These are phyloP conservation scores for Pterocles burchelli DNA, from an alignment of 2,113 vertebrate genomes.

Conservation along the genomic window DNA sequence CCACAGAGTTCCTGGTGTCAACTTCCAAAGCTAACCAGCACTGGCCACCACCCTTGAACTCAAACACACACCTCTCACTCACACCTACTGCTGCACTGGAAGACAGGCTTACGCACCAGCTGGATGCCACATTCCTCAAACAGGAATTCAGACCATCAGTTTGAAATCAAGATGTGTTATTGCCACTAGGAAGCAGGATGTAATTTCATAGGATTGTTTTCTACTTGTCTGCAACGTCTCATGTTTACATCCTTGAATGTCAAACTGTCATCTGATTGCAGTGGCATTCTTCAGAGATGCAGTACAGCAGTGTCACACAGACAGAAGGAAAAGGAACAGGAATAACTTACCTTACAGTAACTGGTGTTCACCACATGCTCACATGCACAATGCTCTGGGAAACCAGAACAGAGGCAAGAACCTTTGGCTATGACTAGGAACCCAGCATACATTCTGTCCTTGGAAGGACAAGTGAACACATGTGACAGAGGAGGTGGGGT, in stretches of 20 bases:
- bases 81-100: not conserved
- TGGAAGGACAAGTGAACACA: not conserved
- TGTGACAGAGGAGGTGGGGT: not conserved
- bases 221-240: not conserved
- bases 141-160: not conserved
- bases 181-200: slow-evolving; percentile 47
- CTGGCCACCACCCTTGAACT: not conserved
- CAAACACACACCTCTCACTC: not conserved
- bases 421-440: not conserved
- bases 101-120: not conserved
- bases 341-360: not conserved
- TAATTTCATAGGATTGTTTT: slow-evolving; percentile 66
- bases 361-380: not conserved
- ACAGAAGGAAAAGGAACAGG: not conserved
- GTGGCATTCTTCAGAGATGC: not conserved
- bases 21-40: not conserved
- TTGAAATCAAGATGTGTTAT: slow-evolving; percentile 41
- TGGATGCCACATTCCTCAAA: slow-evolving; percentile 6
- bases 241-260: slow-evolving; percentile 21
- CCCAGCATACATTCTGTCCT: not conserved
- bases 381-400: not conserved
- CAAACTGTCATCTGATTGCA: slow-evolving; percentile 45
- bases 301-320: not conserved
- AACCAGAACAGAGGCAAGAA: not conserved
- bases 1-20: not conserved